Evolutionary conservation across 2,113 vertebrate genomes (phyloP).

Genomic region (Hydropotes inermis): DNA sequence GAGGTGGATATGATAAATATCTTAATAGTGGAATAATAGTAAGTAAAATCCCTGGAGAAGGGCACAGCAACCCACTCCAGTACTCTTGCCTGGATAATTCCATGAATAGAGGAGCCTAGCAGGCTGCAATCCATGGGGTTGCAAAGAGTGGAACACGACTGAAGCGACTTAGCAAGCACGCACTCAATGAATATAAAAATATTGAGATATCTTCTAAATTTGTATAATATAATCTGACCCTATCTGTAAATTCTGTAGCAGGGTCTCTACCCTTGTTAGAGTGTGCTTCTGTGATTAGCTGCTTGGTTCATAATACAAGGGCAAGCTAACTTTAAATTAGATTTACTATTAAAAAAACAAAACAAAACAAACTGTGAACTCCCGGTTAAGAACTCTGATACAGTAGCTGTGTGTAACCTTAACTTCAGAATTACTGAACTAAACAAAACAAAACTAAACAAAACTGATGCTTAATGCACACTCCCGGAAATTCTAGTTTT

Average conservation of each 20-base stretch:
- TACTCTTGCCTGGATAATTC: neutral
- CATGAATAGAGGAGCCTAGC: neutral
- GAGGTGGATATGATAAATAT: neutral
- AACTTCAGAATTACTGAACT: neutral
- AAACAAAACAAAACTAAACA: neutral
- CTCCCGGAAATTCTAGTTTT: neutral
- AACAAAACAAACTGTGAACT: neutral
- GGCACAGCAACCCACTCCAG: neutral
- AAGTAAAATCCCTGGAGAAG: neutral
- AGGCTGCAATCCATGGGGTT: neutral
- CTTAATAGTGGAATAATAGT: neutral
- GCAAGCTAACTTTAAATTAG: neutral
- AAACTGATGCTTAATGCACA: accelerated
- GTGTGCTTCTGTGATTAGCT: neutral
- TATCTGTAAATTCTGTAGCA: neutral
- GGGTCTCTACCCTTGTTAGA: neutral
- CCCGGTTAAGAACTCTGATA: neutral
- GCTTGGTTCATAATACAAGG: neutral
- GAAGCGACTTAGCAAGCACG: accelerated
- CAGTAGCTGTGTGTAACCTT: neutral
- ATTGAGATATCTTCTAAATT: neutral
- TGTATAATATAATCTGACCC: neutral
- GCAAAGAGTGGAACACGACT: neutral
- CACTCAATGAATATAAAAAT: neutral
- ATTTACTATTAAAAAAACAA: neutral